phyloP scores from a whole-genome alignment of 53 echinoderm and acorn worm genomes.

The Paelopatides confundens region DNA sequence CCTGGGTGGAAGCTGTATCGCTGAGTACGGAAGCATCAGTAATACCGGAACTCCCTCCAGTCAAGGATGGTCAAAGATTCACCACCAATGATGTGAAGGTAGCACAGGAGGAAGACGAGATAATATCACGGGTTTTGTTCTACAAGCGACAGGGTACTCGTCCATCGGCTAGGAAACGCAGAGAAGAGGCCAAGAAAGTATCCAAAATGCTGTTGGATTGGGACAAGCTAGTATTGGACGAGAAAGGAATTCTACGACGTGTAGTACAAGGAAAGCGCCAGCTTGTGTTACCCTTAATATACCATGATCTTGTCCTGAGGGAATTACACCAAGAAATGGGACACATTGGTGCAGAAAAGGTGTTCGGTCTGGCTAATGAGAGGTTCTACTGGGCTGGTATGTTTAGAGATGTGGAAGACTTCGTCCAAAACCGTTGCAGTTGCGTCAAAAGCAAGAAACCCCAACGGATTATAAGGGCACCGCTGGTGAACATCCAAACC shows the following conservation, averaged over 20 bases:
- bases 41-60: neutral
- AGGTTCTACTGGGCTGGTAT: slow-evolving; percentile 26
- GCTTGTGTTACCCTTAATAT: slow-evolving; percentile 13
- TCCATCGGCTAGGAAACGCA: neutral
- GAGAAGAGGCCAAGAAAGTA: neutral
- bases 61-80: neutral
- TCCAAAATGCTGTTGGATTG: slow-evolving; percentile 32
- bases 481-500: neutral
- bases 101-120: slow-evolving; percentile 34
- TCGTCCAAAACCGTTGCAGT: slow-evolving; percentile 6
- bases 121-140: neutral
- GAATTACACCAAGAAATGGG: slow-evolving; percentile 57
- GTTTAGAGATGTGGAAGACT: slow-evolving; percentile 20
- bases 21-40: neutral
- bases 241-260: slow-evolving; percentile 2
- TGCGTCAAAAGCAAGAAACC: neutral
- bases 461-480: neutral
- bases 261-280: neutral
- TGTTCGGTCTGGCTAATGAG: slow-evolving; percentile 20
- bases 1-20: neutral
- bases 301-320: neutral
- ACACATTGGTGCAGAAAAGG: slow-evolving; percentile 41
- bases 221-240: neutral
- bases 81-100: neutral
- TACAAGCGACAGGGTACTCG: neutral